These are phyloP conservation scores for Scophthalmus maximus DNA, from an alignment of 2,113 vertebrate genomes.

Conservation along the genomic window DNA sequence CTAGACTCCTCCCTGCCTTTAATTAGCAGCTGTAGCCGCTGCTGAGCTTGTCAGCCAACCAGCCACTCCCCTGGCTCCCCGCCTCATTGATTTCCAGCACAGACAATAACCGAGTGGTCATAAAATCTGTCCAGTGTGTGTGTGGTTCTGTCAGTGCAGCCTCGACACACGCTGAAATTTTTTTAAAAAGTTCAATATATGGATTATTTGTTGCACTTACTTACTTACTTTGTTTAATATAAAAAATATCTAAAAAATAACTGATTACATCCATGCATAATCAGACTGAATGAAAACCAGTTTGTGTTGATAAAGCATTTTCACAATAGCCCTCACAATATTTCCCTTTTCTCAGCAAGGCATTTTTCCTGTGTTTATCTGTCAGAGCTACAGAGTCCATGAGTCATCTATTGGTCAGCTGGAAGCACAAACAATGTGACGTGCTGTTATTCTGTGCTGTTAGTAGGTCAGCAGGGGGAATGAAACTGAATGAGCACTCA, in stretches of 20 bases:
- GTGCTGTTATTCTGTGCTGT: constrained; percentile 32
- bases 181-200: background rate
- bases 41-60: constrained; percentile 33
- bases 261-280: background rate
- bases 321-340: background rate
- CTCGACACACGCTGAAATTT: background rate
- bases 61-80: constrained; percentile 49
- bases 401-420: constrained; percentile 29
- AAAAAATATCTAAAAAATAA: too few relatives aligned
- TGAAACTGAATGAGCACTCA: constrained; percentile 21
- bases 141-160: constrained; percentile 8
- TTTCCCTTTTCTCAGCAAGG: constrained; percentile 14
- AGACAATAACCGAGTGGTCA: constrained; percentile 52
- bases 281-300: background rate
- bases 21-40: constrained; percentile 63
- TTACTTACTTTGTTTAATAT: too few relatives aligned
- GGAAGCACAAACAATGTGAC: constrained; percentile 13
- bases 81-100: constrained; percentile 66
- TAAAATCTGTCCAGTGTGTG: constrained; percentile 53
- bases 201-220: background rate
- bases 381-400: background rate
- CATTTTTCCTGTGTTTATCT: constrained; percentile 17
- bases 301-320: background rate
- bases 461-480: constrained; percentile 24
- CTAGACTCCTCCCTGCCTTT: constrained; percentile 35